A percentile compares a stretch with the other conserved stretches of the same genome.
Evolutionary conservation across 1,140 invertebrate species (phyloP).

Genomic region (Drosophila triauraria): DNA sequence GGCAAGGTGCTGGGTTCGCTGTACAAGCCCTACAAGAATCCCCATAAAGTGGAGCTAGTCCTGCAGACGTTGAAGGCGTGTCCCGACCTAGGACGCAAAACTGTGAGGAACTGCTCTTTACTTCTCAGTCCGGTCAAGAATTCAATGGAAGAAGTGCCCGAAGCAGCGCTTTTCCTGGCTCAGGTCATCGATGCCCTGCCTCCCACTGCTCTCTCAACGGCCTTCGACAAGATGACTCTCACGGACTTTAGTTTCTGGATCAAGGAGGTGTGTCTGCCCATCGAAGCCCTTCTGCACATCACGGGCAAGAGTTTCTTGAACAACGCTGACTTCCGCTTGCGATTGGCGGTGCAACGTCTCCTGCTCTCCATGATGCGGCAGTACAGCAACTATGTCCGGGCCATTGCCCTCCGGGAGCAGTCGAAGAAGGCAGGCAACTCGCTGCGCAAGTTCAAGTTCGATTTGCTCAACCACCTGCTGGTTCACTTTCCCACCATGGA

Average conservation of each 20-base stretch:
- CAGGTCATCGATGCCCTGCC: slow-evolving; percentile 71
- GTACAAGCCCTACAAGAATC: slow-evolving; percentile 82
- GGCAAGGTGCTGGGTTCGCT: slow-evolving; percentile 63
- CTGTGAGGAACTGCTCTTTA: slow-evolving; percentile 85
- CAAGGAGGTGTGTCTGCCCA: slow-evolving; percentile 74
- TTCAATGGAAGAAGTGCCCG: slow-evolving; percentile 15
- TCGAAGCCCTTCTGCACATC: slow-evolving; percentile 69
- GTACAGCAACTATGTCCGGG: slow-evolving; percentile 75
- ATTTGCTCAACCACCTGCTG: slow-evolving; percentile 80
- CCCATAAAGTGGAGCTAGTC: slow-evolving; percentile 88
- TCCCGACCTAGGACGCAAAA: slow-evolving; percentile 89
- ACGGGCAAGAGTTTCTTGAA: slow-evolving; percentile 43
- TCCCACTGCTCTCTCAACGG: slow-evolving; percentile 70
- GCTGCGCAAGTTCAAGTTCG: slow-evolving; percentile 77
- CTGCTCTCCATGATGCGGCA: slow-evolving; percentile 79
- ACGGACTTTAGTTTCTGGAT: slow-evolving; percentile 79
- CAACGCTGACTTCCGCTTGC: slow-evolving; percentile 15
- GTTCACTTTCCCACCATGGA: slow-evolving; percentile 77
- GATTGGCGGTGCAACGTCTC: slow-evolving; percentile 55
- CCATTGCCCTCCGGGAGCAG: slow-evolving; percentile 61
- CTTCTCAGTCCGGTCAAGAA: slow-evolving; percentile 49
- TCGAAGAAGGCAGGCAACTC: slow-evolving; percentile 72
- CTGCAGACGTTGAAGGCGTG: slow-evolving; percentile 88
- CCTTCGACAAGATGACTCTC: slow-evolving; percentile 73
- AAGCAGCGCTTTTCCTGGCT: slow-evolving; percentile 46